Conservation (phyloP, 2,113 vertebrate species). For the Sapayoa aenigma region DNA sequence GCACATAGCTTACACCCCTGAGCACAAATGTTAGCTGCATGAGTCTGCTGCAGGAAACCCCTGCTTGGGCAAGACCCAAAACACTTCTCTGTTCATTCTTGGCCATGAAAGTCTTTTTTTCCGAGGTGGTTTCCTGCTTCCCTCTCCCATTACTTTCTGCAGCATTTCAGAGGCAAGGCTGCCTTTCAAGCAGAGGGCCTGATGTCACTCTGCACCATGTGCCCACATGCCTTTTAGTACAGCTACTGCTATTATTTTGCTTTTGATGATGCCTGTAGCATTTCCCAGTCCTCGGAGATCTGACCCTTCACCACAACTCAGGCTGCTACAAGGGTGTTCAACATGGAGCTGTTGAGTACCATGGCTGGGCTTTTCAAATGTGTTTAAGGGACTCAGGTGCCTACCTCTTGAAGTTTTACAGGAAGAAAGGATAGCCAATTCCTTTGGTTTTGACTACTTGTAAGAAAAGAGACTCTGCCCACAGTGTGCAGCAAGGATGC, state of each 20-base stretch:
- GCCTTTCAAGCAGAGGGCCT: not conserved
- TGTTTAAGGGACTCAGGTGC: not conserved
- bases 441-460: not conserved
- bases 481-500: fast-evolving
- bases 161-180: not conserved
- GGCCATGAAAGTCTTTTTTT: not conserved
- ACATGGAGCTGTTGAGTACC: not conserved
- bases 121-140: not conserved
- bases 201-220: not conserved
- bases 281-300: not conserved
- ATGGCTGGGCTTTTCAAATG: not conserved
- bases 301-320: not conserved
- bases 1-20: not conserved
- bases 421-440: not conserved
- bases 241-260: not conserved
- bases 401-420: not conserved
- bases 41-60: not conserved
- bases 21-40: not conserved
- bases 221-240: not conserved
- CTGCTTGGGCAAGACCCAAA: not conserved
- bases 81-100: not conserved
- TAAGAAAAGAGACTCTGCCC: not conserved
- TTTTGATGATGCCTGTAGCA: not conserved
- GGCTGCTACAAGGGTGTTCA: not conserved
- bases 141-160: not conserved